Evolutionary conservation across 2,797 vertebrate genomes (phyloP).

Genomic region (Gymnothorax reevesii): DNA sequence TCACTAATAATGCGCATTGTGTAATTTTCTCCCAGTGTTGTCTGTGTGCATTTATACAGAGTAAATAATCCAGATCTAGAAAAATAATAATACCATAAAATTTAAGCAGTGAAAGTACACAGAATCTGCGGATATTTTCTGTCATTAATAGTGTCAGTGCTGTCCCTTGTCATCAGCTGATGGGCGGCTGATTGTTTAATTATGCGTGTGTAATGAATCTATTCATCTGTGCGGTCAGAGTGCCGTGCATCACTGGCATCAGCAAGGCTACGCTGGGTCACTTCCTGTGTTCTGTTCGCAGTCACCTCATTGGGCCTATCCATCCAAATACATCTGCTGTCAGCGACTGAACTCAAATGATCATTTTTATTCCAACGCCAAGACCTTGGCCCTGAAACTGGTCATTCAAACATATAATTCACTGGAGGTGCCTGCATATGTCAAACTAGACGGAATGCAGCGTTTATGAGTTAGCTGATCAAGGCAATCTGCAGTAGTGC

Average conservation of each 20-base stretch:
- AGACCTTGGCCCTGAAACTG: not conserved
- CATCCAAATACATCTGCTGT: not conserved
- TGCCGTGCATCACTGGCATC: not conserved
- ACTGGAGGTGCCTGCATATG: not conserved
- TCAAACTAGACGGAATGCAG: not conserved
- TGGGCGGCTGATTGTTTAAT: slow-evolving; percentile 3
- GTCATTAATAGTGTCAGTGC: not conserved
- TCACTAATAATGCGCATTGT: not conserved
- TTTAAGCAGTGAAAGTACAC: not conserved
- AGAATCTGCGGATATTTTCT: not conserved
- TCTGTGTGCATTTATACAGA: not conserved
- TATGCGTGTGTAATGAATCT: slow-evolving; percentile 59
- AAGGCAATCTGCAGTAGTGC: not conserved
- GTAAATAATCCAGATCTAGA: not conserved
- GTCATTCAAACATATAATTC: not conserved
- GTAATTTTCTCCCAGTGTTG: not conserved
- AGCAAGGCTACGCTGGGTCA: not conserved
- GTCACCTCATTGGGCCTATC: not conserved
- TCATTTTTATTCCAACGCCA: not conserved
- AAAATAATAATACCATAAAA: not conserved
- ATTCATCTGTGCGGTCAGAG: not conserved
- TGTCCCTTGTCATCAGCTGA: slow-evolving; percentile 5
- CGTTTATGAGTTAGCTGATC: not conserved
- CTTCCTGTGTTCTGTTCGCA: not conserved
- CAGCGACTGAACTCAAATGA: not conserved